A percentile compares a stretch with the other conserved stretches of the same genome.
Conservation (phyloP, 2,888 invertebrate genomes). For the Nemurella pictetii region DNA sequence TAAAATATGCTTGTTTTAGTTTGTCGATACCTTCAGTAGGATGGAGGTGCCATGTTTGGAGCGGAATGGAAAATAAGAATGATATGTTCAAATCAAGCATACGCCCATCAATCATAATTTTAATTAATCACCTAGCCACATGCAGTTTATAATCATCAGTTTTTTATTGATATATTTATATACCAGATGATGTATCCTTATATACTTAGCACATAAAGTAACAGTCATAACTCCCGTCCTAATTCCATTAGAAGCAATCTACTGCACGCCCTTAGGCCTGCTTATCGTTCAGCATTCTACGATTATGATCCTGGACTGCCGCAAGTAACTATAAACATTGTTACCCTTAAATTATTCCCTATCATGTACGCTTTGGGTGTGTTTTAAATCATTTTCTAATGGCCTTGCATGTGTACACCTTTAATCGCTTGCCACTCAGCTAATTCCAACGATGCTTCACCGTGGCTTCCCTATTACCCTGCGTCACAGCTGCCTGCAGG, state of each 20-base stretch:
- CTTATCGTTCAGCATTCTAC: background rate
- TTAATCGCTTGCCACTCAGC: conserved; percentile 15
- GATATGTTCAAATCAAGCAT: no score
- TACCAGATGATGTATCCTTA: background rate
- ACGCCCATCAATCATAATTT: no score
- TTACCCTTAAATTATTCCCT: conserved; percentile 3
- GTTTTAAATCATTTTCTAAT: conserved; percentile 1
- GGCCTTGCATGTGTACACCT: background rate
- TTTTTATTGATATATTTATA: background rate
- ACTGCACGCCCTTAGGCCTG: background rate
- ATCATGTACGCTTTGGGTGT: conserved; percentile 3
- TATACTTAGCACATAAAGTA: background rate
- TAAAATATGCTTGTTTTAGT: no score
- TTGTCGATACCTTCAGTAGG: no score
- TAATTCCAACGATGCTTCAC: conserved; percentile 9
- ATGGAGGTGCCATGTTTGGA: no score
- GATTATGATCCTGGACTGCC: background rate
- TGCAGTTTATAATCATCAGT: no score
- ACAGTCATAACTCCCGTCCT: no score
- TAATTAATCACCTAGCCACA: no score
- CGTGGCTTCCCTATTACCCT: background rate
- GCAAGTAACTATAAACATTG: background rate
- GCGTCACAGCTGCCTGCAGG: background rate
- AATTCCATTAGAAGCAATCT: background rate
- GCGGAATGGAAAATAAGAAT: no score